These are phyloP conservation scores for Nycticebus coucang DNA, from an alignment of 2,113 vertebrate genomes.

Conservation along the genomic window DNA sequence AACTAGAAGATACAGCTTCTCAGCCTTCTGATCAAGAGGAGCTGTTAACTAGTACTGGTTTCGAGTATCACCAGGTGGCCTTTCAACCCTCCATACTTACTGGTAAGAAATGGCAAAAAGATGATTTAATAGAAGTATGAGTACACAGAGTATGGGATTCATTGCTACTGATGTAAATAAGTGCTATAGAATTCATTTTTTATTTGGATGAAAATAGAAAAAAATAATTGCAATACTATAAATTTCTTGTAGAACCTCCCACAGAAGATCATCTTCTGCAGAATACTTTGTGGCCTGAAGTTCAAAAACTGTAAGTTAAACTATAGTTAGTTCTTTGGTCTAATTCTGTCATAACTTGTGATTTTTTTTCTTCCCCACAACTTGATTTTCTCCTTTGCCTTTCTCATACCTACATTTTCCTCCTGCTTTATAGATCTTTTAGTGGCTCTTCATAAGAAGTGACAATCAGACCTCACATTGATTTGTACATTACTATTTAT, in stretches of 20 bases:
- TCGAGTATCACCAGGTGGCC: slow-evolving; percentile 91
- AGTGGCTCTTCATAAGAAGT: background rate
- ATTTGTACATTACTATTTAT: background rate
- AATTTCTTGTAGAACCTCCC: slow-evolving; percentile 91
- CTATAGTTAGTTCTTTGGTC: background rate
- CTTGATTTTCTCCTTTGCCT: slow-evolving; percentile 40
- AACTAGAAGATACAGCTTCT: slow-evolving; percentile 86
- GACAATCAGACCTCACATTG: background rate
- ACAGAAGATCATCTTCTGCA: slow-evolving; percentile 97
- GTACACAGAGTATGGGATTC: background rate
- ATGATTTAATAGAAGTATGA: background rate
- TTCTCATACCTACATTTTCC: background rate
- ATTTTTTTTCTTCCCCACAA: no score
- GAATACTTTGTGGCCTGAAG: slow-evolving; percentile 98
- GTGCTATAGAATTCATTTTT: background rate
- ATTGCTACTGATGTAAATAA: background rate
- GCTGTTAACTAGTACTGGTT: slow-evolving; percentile 86
- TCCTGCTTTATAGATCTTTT: background rate
- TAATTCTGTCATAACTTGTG: background rate
- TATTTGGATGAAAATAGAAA: background rate
- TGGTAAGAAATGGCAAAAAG: slow-evolving; percentile 85
- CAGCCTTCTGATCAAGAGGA: slow-evolving; percentile 83
- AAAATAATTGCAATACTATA: background rate
- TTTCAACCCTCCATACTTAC: slow-evolving; percentile 92
- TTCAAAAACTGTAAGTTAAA: slow-evolving; percentile 96